These are phyloP conservation scores for Falco punctatus DNA, from an alignment of 2,113 vertebrate species.

Conservation along the genomic window DNA sequence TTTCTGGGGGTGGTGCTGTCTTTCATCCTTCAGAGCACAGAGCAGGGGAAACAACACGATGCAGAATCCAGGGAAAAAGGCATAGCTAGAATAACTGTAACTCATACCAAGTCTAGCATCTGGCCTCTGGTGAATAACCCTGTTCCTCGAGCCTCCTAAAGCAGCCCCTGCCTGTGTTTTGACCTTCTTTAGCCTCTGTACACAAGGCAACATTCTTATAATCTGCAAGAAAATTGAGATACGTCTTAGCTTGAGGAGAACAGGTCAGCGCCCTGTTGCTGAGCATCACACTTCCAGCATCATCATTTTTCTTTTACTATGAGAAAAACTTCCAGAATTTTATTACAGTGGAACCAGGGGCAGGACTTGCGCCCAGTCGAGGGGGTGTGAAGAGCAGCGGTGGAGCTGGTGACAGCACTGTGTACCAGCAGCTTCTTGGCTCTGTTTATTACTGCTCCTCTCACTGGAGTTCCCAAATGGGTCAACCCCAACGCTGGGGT, in stretches of 20 bases:
- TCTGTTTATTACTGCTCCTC: neutral
- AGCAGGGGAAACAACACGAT: neutral
- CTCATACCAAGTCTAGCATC: neutral
- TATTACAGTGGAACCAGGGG: neutral
- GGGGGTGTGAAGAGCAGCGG: neutral
- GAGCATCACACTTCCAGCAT: neutral
- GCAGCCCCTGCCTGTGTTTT: neutral
- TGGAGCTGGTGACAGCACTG: neutral
- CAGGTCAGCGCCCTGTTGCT: neutral
- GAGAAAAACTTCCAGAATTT: neutral
- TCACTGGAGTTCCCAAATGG: neutral
- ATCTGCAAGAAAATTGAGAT: neutral
- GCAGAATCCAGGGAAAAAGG: neutral
- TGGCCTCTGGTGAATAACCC: neutral
- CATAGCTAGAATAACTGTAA: neutral
- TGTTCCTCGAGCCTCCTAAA: neutral
- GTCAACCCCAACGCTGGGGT: neutral
- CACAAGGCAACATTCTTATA: neutral
- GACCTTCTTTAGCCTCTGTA: neutral
- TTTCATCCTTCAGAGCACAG: neutral
- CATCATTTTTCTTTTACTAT: neutral
- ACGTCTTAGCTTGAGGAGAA: neutral
- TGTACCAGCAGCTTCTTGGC: neutral
- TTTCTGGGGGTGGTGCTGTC: neutral
- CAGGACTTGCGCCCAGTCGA: neutral